Percentiles rank a stretch among this genome's conserved stretches.
Conservation (phyloP, 2,888 invertebrate genomes). For the Papilio elwesi region DNA sequence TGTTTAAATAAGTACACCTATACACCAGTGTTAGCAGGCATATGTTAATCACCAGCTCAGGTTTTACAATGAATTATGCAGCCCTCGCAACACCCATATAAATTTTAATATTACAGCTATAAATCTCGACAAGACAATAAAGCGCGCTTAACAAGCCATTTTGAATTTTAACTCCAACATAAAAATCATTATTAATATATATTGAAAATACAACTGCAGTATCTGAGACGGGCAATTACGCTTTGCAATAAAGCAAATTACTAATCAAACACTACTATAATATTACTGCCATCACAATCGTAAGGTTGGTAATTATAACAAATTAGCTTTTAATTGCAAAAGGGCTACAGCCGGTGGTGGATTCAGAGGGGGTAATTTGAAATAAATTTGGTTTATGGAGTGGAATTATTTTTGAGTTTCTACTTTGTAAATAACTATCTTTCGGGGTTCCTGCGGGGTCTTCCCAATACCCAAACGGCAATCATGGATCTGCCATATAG, state of each 20-base stretch:
- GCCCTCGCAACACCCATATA: conserved; percentile 7
- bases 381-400: no score
- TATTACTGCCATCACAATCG: not conserved
- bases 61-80: conserved; percentile 23
- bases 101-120: conserved; percentile 19
- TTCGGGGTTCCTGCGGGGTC: no score
- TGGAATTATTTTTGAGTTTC: no score
- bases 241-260: not conserved
- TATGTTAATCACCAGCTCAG: conserved; percentile 5
- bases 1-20: not conserved
- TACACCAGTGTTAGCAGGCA: not conserved
- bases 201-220: not conserved
- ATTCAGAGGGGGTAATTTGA: not conserved
- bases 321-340: not conserved
- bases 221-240: not conserved
- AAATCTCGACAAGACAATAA: conserved; percentile 25
- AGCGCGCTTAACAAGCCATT: not conserved
- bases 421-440: no score
- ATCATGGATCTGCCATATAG: no score
- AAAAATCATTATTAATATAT: not conserved
- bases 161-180: not conserved
- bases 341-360: not conserved
- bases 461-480: no score
- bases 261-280: not conserved
- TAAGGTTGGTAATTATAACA: not conserved